Percentiles rank a stretch among this genome's conserved stretches.
Evolutionary conservation across 2,113 vertebrate genomes (phyloP).

Genomic region (Dolichallabes microphthalmus): DNA sequence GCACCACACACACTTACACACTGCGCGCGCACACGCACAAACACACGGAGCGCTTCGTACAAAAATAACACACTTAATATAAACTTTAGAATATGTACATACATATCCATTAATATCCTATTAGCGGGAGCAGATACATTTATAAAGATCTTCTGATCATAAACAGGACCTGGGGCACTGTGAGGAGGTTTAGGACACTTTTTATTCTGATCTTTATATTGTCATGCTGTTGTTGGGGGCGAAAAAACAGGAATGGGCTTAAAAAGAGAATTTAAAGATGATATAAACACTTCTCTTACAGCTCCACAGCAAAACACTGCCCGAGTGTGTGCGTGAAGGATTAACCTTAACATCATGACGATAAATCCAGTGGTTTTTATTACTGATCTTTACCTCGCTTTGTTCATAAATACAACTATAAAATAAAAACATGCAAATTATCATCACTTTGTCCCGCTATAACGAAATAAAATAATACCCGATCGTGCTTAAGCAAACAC

Average conservation of each 20-base stretch:
- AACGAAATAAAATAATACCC: neutral
- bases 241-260: neutral
- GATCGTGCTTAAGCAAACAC: neutral
- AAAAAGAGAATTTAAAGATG: neutral
- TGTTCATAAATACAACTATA: neutral
- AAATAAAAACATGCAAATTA: neutral
- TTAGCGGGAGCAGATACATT: neutral
- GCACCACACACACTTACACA: slow-evolving; percentile 10
- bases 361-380: neutral
- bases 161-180: neutral
- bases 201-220: neutral
- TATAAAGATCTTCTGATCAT: neutral
- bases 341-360: neutral
- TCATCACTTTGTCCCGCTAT: neutral
- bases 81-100: too few relatives aligned
- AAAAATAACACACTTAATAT: too few relatives aligned
- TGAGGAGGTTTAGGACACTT: neutral
- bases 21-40: neutral
- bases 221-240: neutral
- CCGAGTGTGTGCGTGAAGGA: neutral
- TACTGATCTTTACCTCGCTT: neutral
- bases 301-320: neutral
- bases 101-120: neutral
- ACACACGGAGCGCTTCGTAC: too few relatives aligned
- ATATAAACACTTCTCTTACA: neutral